These are phyloP conservation scores for Fragum whitleyi DNA, from an alignment of 2,888 invertebrate species.

Conservation along the genomic window DNA sequence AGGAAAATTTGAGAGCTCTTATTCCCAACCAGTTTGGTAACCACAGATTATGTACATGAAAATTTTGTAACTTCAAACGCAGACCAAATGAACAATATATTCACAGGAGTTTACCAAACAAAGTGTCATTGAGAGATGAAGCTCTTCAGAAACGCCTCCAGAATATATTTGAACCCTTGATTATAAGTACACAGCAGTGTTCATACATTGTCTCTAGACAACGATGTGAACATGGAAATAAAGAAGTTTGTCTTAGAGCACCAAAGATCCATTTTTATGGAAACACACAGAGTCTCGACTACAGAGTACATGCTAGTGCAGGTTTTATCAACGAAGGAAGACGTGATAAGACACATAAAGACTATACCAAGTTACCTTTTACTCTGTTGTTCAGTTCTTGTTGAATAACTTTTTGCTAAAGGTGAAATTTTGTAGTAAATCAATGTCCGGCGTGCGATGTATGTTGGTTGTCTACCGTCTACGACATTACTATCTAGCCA, in stretches of 20 bases:
- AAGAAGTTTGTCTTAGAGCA: background rate
- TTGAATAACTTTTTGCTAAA: too few species aligned
- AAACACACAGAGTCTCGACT: background rate
- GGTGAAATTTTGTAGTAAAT: too few species aligned
- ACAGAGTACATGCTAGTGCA: background rate
- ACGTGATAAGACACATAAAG: background rate
- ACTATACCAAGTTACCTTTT: background rate
- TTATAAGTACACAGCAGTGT: background rate
- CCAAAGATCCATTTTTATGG: background rate
- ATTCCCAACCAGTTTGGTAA: background rate
- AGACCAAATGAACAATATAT: background rate
- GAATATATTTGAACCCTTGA: background rate
- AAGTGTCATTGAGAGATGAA: background rate
- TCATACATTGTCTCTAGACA: background rate
- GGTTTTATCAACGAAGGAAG: conserved; percentile 1
- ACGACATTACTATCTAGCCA: too few species aligned
- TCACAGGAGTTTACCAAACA: background rate
- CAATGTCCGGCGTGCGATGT: too few species aligned
- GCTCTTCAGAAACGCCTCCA: background rate
- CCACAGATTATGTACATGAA: background rate
- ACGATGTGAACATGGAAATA: background rate
- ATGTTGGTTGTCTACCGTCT: too few species aligned
- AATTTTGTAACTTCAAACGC: too few species aligned
- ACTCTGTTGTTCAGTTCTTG: background rate
- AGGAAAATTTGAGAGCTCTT: too few species aligned